Base-by-base conservation (phyloP, 2,113 vertebrate genomes). In the Garra rufa region DNA sequence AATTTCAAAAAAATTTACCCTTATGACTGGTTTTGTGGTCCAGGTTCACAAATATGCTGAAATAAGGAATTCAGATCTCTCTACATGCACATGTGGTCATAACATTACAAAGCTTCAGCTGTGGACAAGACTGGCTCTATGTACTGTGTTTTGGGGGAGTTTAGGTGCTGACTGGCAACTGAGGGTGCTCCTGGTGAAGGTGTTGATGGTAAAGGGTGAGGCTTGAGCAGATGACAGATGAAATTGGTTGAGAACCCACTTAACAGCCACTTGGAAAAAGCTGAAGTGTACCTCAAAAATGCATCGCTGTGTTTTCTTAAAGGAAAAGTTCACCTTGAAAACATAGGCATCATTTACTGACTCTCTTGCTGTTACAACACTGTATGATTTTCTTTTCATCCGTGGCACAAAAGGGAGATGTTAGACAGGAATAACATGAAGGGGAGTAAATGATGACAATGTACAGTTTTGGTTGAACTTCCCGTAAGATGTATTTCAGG, bases 201-300 rank as follows among this genome's bases (percentile, higher is more conserved):
- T 43, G 76, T 14, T 78, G 76, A 78, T 17, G 76, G 63, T 52
- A 26, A n/a, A 71, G 21, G 28, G 65, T 67, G 41, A 59, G 76
- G 19, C 52, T 78, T 78, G 52, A 78, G 52, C 52, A 71, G 76
- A 74, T 38, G 34, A 43, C 13, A 79, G n/a, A 59, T 61, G 14
- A 78, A 61, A 15, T 34, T 78, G 38, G 4, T 26, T 24, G 21
- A 50, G 59, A 41, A 78, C 14, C n/a, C 14, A 43, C 55, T 78
- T 78, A 61, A 14, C 34, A 61, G 55, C n/a, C 38, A 19, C 55
- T 78, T 78, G n/a, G n/a, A 77, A 57, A 77, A 77, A 77, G 30
- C 75, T 77, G 19, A 59, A 57, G 19, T 57, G 13, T 24, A 77
- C 50, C 28, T 61, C 9, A 44, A 78, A 34, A 78, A 59, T 61